phyloP scores from a whole-genome alignment of 2,797 vertebrate species.

The Pseudomugil tenellus region DNA sequence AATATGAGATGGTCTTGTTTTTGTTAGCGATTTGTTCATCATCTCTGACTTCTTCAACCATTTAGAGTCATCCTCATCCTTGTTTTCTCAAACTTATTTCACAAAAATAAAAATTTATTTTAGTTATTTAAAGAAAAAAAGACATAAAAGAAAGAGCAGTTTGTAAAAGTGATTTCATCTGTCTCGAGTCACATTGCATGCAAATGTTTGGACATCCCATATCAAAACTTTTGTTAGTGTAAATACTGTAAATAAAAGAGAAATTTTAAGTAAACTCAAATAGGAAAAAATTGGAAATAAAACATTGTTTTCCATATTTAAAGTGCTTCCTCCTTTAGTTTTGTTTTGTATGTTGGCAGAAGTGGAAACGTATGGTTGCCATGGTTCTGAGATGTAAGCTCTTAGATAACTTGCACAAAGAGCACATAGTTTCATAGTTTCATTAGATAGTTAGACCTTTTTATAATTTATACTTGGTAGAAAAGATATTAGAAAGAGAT shows the following conservation, averaged over 20 bases:
- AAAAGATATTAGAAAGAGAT: no score
- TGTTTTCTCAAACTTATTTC: not conserved
- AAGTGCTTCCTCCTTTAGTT: not conserved
- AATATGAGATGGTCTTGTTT: not conserved
- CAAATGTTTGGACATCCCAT: not conserved
- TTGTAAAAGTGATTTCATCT: not conserved
- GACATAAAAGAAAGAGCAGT: no score
- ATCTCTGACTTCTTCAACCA: not conserved
- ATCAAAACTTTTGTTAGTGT: not conserved
- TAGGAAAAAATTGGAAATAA: not conserved
- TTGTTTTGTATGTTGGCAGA: not conserved
- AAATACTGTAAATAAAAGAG: not conserved
- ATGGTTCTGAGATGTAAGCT: not conserved
- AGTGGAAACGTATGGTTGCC: not conserved
- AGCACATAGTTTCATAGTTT: not conserved
- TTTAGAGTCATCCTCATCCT: not conserved
- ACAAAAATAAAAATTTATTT: not conserved
- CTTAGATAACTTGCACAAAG: not conserved
- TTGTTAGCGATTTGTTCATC: not conserved
- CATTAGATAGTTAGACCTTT: not conserved
- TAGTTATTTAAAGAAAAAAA: not conserved
- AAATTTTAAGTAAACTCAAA: not conserved
- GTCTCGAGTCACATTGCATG: not conserved
- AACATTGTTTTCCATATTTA: not conserved
- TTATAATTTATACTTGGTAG: no score